Conservation (phyloP, 2,113 vertebrate species). For the Rhinoderma darwinii region DNA sequence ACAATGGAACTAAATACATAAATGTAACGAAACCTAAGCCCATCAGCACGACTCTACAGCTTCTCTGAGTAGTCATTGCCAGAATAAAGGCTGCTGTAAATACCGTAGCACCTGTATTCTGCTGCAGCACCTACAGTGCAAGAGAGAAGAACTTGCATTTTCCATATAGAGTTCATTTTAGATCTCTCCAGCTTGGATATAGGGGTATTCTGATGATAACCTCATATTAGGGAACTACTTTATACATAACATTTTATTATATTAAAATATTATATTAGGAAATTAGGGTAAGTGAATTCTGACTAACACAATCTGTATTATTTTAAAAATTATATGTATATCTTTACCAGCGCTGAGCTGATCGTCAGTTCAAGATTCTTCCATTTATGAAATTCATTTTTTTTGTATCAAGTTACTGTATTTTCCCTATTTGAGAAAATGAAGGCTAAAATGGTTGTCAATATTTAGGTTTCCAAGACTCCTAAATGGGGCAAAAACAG, state of each 20-base stretch:
- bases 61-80: neutral
- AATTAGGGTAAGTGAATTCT: too few species aligned
- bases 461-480: too few species aligned
- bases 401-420: too few species aligned
- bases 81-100: neutral
- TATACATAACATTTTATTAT: neutral
- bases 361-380: too few species aligned
- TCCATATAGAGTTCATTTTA: neutral
- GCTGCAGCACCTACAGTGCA: neutral
- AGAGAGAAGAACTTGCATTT: neutral
- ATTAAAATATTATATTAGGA: neutral
- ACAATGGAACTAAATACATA: neutral
- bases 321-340: too few species aligned
- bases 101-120: neutral
- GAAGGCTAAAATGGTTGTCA: too few species aligned
- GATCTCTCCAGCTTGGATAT: neutral
- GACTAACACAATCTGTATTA: too few species aligned
- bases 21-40: neutral
- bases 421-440: too few species aligned
- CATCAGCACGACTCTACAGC: neutral
- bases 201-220: neutral
- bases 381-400: too few species aligned
- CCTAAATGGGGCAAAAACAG: too few species aligned
- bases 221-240: neutral
- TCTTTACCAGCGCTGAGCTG: too few species aligned